Base-by-base conservation (phyloP, 2,797 vertebrate species). In the Danionella dracula region DNA sequence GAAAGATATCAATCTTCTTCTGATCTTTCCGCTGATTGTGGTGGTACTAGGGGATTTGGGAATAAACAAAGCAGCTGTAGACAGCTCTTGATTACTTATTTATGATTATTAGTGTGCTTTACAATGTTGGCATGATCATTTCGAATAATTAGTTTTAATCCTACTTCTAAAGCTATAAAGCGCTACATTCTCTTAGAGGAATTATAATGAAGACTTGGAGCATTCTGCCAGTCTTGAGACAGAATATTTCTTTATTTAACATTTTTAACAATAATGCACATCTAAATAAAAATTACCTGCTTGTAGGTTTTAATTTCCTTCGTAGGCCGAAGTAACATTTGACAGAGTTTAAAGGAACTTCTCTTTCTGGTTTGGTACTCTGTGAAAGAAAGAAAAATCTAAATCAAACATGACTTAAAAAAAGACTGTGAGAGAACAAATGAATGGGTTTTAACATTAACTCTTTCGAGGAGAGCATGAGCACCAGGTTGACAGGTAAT, bases 251-350 rank as follows among this genome's bases (percentile, higher is more conserved):
- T 27, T 27, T 27, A 27, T 3, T 3, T 27, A 3, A 27, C 6
- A 6, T 27, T 3, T 27, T 3, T 27, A 27, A 27, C 3, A 3
- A 6, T 27, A 27, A 27, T 27, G 23, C 6, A 27, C 3, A 27
- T 3, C 3, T 3, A 27, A 27, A 3, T 27, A 27, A 27, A 3
- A 27, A 54, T 73, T 91, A 99, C 96, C 90, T 94, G 76, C 88
- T 94, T 62, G 94, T 92, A 69, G 94, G 90, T 77, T 96, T 99
- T 76, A 94, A 80, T 79, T 93, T 96, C 80, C 86, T 97, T 82
- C 89, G 94, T 66, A 98, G 84, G 71, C 96, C 96, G 42, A 94
- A 78, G 83, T 96, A 99, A 82, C 94, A 88, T 81, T 93, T 99
- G 71, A 92, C 63, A 13, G 87, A 88, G 74, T 71, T 84, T 64